A percentile compares a stretch with the other conserved stretches of the same genome.
These are phyloP conservation scores for Trialeurodes vaporariorum DNA, from an alignment of 1,140 invertebrate genomes.

Conservation along the genomic window DNA sequence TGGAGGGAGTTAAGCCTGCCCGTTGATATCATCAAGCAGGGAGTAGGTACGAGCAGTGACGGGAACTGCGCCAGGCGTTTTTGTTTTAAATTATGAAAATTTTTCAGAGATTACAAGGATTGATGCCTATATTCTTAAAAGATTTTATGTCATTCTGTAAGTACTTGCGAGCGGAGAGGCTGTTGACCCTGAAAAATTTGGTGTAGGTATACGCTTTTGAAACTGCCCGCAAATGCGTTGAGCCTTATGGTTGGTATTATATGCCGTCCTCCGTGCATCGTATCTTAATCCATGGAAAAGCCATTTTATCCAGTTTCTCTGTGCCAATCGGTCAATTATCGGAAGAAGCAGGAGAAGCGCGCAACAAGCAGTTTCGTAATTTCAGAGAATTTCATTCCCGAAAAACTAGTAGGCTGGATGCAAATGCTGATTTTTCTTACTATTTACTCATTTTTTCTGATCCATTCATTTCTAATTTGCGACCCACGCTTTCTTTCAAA, in stretches of 20 bases:
- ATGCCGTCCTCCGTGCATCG: conserved; percentile 28
- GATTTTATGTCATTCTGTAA: conserved; percentile 28
- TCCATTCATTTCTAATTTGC: conserved; percentile 11
- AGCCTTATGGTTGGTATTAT: conserved; percentile 26
- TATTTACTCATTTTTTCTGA: conserved; percentile 10
- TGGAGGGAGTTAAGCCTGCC: conserved; percentile 17
- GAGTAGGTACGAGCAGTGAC: conserved; percentile 32
- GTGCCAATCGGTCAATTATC: conserved; percentile 22
- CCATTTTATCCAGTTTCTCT: conserved; percentile 23
- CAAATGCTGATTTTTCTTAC: conserved; percentile 9
- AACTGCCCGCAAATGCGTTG: conserved; percentile 22
- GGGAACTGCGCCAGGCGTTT: conserved; percentile 34
- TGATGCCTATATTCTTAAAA: conserved; percentile 29
- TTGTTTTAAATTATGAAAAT: conserved; percentile 28
- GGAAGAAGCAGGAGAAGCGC: no score
- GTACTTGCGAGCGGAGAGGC: conserved; percentile 26
- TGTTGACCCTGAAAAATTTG: conserved; percentile 20
- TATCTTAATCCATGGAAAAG: conserved; percentile 27
- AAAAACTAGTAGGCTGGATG: conserved; percentile 15
- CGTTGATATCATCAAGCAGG: conserved; percentile 30
- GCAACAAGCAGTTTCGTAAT: conserved; percentile 22
- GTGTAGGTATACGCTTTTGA: conserved; percentile 22
- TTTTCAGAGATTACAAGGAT: conserved; percentile 29
- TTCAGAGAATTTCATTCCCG: conserved; percentile 18
- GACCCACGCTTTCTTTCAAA: no score